Percentiles rank a stretch among this genome's conserved stretches.
phyloP scores from a whole-genome alignment of 2,888 invertebrate genomes.

The Nymphalis urticae region DNA sequence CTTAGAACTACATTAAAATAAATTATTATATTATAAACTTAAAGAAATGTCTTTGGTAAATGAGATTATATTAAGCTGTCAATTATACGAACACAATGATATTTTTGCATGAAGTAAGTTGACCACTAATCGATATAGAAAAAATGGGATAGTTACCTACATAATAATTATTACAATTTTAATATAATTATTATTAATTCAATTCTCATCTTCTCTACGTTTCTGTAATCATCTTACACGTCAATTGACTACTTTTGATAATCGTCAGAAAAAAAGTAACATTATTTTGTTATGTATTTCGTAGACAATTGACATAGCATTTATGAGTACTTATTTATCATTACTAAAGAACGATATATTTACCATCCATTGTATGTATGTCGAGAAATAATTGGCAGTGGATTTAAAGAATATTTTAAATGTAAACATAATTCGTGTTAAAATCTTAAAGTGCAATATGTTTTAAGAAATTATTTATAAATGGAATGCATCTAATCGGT shows the following conservation, averaged over 20 bases:
- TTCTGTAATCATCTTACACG: conserved; percentile 55
- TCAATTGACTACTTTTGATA: conserved; percentile 47
- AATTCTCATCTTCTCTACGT: conserved; percentile 49
- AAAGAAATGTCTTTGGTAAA: conserved; percentile 31
- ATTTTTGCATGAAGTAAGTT: conserved; percentile 58
- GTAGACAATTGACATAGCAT: conserved; percentile 54
- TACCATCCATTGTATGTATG: conserved; percentile 45
- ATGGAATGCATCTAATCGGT: conserved; percentile 6
- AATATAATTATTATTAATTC: conserved; percentile 47
- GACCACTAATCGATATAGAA: conserved; percentile 58
- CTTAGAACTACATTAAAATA: conserved; percentile 30
- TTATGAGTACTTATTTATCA: conserved; percentile 47
- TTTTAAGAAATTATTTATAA: not conserved
- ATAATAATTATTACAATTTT: conserved; percentile 39
- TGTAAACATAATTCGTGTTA: conserved; percentile 8
- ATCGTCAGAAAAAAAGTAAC: conserved; percentile 19
- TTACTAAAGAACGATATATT: conserved; percentile 46
- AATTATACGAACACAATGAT: conserved; percentile 22
- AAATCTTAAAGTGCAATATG: conserved; percentile 7
- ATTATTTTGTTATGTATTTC: conserved; percentile 34
- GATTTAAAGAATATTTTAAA: conserved; percentile 22
- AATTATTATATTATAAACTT: conserved; percentile 13
- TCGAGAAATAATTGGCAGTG: conserved; percentile 37
- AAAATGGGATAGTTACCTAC: conserved; percentile 62
- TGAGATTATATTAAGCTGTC: conserved; percentile 55